Evolutionary conservation across 2,113 vertebrate genomes (phyloP).

Genomic region (Xiphophorus couchianus): DNA sequence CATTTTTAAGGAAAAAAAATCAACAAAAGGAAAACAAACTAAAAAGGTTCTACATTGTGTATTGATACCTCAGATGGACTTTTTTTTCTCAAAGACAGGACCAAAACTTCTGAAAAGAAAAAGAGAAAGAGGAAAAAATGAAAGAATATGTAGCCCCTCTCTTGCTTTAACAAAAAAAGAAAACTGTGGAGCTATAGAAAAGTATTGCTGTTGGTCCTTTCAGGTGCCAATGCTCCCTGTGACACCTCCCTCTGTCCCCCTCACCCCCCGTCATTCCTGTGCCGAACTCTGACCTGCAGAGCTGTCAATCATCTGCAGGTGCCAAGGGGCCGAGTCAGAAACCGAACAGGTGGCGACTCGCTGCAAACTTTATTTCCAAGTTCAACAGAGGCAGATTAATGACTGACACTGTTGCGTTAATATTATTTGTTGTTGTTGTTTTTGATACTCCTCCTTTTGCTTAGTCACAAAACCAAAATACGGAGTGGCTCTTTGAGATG

Average conservation of each 20-base stretch:
- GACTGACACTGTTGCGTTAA: slow-evolving; percentile 55
- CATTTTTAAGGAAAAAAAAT: slow-evolving; percentile 85
- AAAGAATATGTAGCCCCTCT: slow-evolving; percentile 83
- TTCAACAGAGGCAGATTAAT: slow-evolving; percentile 52
- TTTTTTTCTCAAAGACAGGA: slow-evolving; percentile 82
- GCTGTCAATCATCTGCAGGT: slow-evolving; percentile 75
- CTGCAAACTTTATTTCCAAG: slow-evolving; percentile 46
- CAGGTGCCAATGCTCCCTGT: slow-evolving; percentile 81
- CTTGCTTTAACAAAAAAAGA: slow-evolving; percentile 77
- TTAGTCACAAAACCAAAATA: slow-evolving; percentile 70
- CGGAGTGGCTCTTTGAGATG: slow-evolving; percentile 71
- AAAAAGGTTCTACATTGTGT: slow-evolving; percentile 82
- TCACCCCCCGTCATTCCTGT: slow-evolving; percentile 73
- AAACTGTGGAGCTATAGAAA: slow-evolving; percentile 72
- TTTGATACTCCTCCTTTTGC: slow-evolving; percentile 62
- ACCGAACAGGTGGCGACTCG: slow-evolving; percentile 53
- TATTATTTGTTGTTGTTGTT: neutral
- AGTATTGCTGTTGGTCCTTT: slow-evolving; percentile 77
- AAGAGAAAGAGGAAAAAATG: slow-evolving; percentile 68
- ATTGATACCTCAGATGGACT: slow-evolving; percentile 87
- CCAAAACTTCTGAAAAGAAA: slow-evolving; percentile 82
- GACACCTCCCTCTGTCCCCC: slow-evolving; percentile 62
- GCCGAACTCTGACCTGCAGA: slow-evolving; percentile 74
- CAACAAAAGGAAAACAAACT: slow-evolving; percentile 78
- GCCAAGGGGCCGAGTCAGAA: slow-evolving; percentile 43